Evolutionary conservation across 2,888 invertebrate species (phyloP), one percentile per base, ranked within the genome.

Genomic region (Eristalinus sepulchralis): DNA sequence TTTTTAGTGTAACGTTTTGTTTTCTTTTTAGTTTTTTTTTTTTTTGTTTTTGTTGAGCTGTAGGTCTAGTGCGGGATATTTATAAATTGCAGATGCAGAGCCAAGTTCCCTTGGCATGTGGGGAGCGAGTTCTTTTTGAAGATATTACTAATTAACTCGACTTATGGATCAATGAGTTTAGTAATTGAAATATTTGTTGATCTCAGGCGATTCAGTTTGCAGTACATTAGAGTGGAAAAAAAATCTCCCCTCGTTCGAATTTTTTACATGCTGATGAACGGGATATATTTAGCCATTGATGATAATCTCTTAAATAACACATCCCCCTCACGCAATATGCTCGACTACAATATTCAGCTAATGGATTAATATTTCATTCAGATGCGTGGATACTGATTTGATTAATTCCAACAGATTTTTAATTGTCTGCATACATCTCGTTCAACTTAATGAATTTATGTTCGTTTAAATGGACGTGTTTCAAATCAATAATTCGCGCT

Each of bases 141-240:
- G 53, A 77, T 31, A 70, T 63, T 55, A 27, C 55, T 57, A 27
- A 63, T 27, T 68, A 55, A 77, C 67, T 55, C 62, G 62, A 31
- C 11, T 70, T 70, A 13, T 68, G 62, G 8, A 34, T 67, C 34
- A 53, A 62, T n/a, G 36, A 36, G n/a, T 55, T 36, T 34, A 53
- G n/a, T 68, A 70, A 77, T 63, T 68, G 31, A 68, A 70, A 53
- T 77, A 77, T 77, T 77, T 33, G 34, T n/a, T n/a, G n/a, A 53
- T 77, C 77, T 68, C 77, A 62, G 62, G 68, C 53, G 68, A 20
- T 27, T 39, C n/a, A 27, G 62, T 55, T 77, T 53, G 20, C 20
- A 59, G 31, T 31, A 53, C 36, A 57, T 57, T 13, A 75, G 17
- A 55, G 24, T 2, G 20, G 27, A 59, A 27, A 20, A 47, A 47